A percentile compares a stretch with the other conserved stretches of the same genome.
phyloP scores from a whole-genome alignment of 2,888 invertebrate species.

The Trissonchulus latispiculum region DNA sequence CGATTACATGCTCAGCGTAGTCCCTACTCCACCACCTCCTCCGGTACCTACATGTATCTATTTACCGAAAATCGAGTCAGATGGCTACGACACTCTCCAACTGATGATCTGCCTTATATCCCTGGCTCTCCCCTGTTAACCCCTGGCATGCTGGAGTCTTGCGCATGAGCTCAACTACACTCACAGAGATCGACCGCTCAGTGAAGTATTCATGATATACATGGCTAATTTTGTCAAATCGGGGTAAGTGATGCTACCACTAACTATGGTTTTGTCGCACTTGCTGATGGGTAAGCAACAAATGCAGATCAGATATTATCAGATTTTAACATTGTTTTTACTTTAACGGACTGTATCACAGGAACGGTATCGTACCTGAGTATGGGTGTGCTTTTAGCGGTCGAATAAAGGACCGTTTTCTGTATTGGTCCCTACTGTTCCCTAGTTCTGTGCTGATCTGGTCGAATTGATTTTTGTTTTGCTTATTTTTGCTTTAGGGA shows the following conservation, averaged over 20 bases:
- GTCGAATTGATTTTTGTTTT: slow-evolving; percentile 9
- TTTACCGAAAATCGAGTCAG: slow-evolving; percentile 37
- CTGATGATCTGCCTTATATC: slow-evolving; percentile 41
- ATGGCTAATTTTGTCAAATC: slow-evolving; percentile 41
- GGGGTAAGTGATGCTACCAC: too few species aligned
- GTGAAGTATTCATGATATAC: slow-evolving; percentile 40
- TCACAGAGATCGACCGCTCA: slow-evolving; percentile 35
- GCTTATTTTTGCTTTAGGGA: slow-evolving; percentile 31
- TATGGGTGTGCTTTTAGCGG: too few species aligned
- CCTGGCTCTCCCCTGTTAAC: slow-evolving; percentile 38
- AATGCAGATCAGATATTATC: too few species aligned
- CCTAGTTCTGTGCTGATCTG: too few species aligned
- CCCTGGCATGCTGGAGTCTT: not conserved
- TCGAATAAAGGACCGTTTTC: too few species aligned
- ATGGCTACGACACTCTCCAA: slow-evolving; percentile 32
- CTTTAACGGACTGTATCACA: too few species aligned
- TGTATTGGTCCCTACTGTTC: too few species aligned
- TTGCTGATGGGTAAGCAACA: too few species aligned
- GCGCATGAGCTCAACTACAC: slow-evolving; percentile 29
- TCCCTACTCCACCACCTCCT: not conserved
- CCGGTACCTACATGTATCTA: slow-evolving; percentile 31
- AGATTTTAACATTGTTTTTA: too few species aligned
- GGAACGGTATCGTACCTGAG: too few species aligned
- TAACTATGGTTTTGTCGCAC: too few species aligned
- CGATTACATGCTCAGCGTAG: slow-evolving; percentile 37